Evolutionary conservation across 2,888 invertebrate species (phyloP).

Genomic region (Amiota minor): DNA sequence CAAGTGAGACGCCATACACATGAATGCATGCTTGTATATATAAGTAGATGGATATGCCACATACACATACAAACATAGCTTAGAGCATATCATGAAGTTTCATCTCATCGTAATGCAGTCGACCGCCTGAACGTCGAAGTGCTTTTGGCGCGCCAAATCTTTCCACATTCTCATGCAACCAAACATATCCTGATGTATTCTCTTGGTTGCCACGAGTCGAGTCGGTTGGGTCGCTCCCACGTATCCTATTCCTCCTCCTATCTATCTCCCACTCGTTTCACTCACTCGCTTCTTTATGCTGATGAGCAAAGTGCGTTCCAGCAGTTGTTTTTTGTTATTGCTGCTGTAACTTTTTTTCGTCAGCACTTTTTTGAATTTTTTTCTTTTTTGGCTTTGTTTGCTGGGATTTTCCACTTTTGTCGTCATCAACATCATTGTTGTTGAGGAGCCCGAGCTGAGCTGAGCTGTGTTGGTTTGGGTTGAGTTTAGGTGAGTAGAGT

Average conservation of each 20-base stretch:
- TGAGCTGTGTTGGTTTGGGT: too few relatives aligned
- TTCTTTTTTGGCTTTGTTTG: constrained; percentile 61
- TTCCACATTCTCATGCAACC: constrained; percentile 9
- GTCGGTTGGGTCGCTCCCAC: too few relatives aligned
- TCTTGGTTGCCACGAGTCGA: too few relatives aligned
- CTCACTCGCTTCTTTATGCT: constrained; percentile 22
- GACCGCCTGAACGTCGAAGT: constrained; percentile 8
- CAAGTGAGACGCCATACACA: neutral
- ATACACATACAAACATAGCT: neutral
- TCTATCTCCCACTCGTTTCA: neutral
- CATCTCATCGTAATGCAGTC: neutral
- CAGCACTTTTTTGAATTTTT: constrained; percentile 57
- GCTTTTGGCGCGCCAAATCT: constrained; percentile 24
- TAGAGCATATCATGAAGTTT: constrained; percentile 3
- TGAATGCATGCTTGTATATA: constrained; percentile 27
- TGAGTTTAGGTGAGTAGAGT: too few relatives aligned
- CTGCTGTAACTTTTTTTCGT: constrained; percentile 46
- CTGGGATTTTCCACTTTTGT: constrained; percentile 56
- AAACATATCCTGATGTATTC: too few relatives aligned
- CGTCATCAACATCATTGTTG: constrained; percentile 25
- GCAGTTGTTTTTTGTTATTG: constrained; percentile 38
- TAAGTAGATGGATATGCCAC: constrained; percentile 24
- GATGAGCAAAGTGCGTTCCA: constrained; percentile 63
- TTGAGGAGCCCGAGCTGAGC: constrained; percentile 4
- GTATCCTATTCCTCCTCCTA: too few relatives aligned